phyloP scores from a whole-genome alignment of 2,113 vertebrate genomes.

The Lichenostomus cassidix region DNA sequence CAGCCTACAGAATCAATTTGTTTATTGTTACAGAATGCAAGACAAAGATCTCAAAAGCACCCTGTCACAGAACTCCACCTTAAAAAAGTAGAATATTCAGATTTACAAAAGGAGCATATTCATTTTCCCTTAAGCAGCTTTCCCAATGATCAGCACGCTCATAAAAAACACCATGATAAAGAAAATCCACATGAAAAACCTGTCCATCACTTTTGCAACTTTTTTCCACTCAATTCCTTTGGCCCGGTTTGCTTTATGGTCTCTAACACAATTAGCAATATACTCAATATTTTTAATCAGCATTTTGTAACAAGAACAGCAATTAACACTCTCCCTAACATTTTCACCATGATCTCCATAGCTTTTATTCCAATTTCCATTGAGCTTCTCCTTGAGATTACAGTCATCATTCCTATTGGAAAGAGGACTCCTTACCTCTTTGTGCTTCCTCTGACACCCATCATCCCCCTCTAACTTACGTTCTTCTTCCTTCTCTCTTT shows the following conservation, averaged over 20 bases:
- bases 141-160: constrained; percentile 91
- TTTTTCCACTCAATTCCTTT: constrained; percentile 97
- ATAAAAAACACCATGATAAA: constrained; percentile 97
- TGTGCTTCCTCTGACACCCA: neutral
- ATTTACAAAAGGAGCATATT: neutral
- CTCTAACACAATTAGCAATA: constrained; percentile 89
- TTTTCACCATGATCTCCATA: constrained; percentile 51
- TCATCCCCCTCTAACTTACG: neutral
- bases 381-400: constrained; percentile 49
- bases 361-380: constrained; percentile 68
- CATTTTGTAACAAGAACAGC: constrained; percentile 78
- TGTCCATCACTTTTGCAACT: constrained; percentile 96
- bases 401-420: constrained; percentile 22
- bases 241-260: constrained; percentile 85
- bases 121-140: constrained; percentile 77
- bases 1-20: neutral
- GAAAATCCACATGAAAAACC: constrained; percentile 99
- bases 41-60: neutral
- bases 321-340: constrained; percentile 31
- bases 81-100: neutral
- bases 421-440: constrained; percentile 40
- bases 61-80: neutral
- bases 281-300: constrained; percentile 91
- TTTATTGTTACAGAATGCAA: constrained; percentile 2
- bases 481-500: constrained; percentile 62